Base-by-base conservation (phyloP, 2,797 vertebrate genomes). In the Sphaeramia orbicularis region DNA sequence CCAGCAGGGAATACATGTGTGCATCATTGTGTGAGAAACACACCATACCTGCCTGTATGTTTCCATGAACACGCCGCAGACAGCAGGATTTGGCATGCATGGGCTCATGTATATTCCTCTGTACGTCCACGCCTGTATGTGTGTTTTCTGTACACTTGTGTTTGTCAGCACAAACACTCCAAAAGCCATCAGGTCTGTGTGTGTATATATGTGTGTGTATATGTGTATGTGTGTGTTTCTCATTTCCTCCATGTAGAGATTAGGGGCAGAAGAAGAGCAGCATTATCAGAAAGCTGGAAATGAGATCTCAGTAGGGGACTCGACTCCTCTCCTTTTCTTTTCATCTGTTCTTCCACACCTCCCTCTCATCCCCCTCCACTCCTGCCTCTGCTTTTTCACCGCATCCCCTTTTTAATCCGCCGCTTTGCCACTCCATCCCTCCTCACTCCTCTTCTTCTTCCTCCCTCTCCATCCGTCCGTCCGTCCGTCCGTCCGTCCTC, bases 221-320 rank as follows among this genome's bases (percentile, higher is more conserved):
- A 43, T 40, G 54, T 59, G 53, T 52, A 21, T 42, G 19, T 76
- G 80, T 76, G 80, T 81, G 51, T 83, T 86, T 89, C 77, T 90
- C 87, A 91, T 91, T 90, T 90, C 89, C 90, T 87, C 76, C 49
- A 60, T 52, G 68, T 47, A 84, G 84, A 90, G 90, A 91, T 91
- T 88, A 88, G 74, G 71, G 71, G 74, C 80, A 75, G 70, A 71
- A 86, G 83, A 87, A 76, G 83, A 87, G 86, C 78, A 85, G 84
- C 74, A 84, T 86, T 86, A 91, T 87, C 84, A 84, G 87, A 80
- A 85, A 76, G 83, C 87, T 91, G 82, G 87, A 90, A 90, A 91
- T 90, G 78, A 90, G 86, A 90, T 90, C 88, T 88, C 86, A 83
- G 85, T 59, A 19, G 85, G 83, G 71, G 79, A 69, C 82, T 52